Conservation (phyloP, 1,140 invertebrate species). For the Drosophila equinoxialis region DNA sequence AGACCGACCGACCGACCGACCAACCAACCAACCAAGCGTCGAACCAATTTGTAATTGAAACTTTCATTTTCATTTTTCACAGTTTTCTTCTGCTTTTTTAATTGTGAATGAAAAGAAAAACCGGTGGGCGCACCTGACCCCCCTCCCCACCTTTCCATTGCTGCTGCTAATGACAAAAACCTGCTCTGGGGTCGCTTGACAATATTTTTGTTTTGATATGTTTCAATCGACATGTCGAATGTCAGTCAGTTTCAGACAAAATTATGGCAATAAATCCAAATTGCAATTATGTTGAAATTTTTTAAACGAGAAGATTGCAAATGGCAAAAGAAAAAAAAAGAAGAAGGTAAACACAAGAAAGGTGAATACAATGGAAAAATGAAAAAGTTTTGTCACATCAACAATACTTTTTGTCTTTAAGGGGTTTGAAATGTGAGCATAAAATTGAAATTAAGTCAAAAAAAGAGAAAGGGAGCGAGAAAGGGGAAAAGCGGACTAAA, state of each 20-base stretch:
- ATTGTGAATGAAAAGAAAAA: slow-evolving; percentile 42
- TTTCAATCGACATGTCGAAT: slow-evolving; percentile 52
- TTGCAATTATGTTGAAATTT: slow-evolving; percentile 50
- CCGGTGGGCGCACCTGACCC: not conserved
- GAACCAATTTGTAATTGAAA: slow-evolving; percentile 71
- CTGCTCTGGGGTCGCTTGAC: slow-evolving; percentile 17
- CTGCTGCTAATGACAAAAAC: too few species aligned
- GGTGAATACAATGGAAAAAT: slow-evolving; percentile 4
- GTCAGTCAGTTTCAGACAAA: slow-evolving; percentile 42
- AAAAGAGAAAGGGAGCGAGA: not conserved
- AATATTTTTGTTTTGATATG: slow-evolving; percentile 28
- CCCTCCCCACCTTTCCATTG: not conserved
- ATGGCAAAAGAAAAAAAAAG: not conserved
- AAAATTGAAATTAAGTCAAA: not conserved
- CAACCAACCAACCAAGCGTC: not conserved
- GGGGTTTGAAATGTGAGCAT: slow-evolving; percentile 3
- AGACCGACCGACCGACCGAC: not conserved
- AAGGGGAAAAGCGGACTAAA: not conserved
- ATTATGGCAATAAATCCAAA: slow-evolving; percentile 44
- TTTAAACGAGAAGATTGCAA: slow-evolving; percentile 25
- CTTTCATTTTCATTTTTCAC: slow-evolving; percentile 72
- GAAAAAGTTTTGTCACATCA: slow-evolving; percentile 31
- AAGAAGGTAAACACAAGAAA: not conserved
- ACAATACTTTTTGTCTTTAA: not conserved
- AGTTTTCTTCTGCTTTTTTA: slow-evolving; percentile 35